Evolutionary conservation across 2,113 vertebrate species (phyloP), one percentile per base, ranked within the genome.

Genomic region (Alaudala cheleensis): DNA sequence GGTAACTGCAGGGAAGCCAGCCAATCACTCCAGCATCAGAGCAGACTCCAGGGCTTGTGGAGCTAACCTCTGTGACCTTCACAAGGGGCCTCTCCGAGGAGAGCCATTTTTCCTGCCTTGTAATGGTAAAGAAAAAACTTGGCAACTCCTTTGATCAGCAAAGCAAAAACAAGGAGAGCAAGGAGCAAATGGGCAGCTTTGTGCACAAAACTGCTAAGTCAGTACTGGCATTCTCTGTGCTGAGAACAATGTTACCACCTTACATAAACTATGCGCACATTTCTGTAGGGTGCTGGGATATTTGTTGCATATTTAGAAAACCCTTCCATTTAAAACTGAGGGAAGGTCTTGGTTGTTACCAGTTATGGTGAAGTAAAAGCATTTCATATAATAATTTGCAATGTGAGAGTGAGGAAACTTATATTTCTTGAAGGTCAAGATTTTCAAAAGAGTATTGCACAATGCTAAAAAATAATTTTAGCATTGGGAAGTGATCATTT

Each of bases 141-240:
- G 97, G 98, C 98, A 98, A 97, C 80, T 98, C 95, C 98, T 99
- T 99, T 99, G 98, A 99, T 99, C 98, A 99, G 97, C 98, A 98
- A 98, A 99, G 98, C 98, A 98, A 98, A 98, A 99, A 98, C 98
- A 98, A 98, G 98, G 97, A 97, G 97, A 98, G 98, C 97, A 98
- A 98, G 97, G 98, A 97, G 93, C 95, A 97, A 98, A 98, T 98
- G 98, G 98, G 97, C 97, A 97, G 97, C 97, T 98, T 98, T 98
- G 98, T 98, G 97, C 96, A 61, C 89, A 96, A 95, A 98, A 98
- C 96, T 98, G 98, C 98, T 97, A 98, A 98, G 98, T 98, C 97
- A 98, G 96, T 88, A 64, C 87, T 78, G 86, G 51, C 65, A 81
- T 92, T 93, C 62, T 84, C 58, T 72, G 57, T 4, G 28, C 74